Percentiles rank a stretch among this genome's conserved stretches.
These are phyloP conservation scores for Rhabdomys dilectus DNA, from an alignment of 2,113 vertebrate species.

Conservation along the genomic window DNA sequence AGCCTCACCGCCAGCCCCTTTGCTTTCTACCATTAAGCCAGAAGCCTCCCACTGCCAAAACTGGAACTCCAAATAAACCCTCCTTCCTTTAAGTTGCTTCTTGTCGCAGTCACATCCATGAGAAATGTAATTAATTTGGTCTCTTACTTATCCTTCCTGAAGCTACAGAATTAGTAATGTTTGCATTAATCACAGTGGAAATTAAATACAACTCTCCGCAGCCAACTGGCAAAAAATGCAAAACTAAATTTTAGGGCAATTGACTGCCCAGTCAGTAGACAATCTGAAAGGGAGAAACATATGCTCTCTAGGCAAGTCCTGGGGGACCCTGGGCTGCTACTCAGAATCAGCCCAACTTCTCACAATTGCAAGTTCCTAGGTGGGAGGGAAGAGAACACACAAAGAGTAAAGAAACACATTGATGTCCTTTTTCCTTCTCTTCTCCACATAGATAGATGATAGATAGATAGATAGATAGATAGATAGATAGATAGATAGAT, in stretches of 20 bases:
- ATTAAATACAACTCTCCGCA: not conserved
- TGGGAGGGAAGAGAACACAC: not conserved
- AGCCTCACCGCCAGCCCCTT: not conserved
- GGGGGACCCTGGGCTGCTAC: not conserved
- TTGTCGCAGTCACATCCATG: not conserved
- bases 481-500: too few relatives aligned
- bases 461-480: too few relatives aligned
- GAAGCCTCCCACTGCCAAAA: not conserved
- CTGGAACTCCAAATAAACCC: not conserved
- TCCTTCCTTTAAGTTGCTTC: not conserved
- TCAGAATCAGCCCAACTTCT: not conserved
- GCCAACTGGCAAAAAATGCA: not conserved
- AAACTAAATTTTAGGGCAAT: conserved; percentile 37
- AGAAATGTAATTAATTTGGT: not conserved
- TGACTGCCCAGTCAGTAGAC: conserved; percentile 31
- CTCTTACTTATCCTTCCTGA: conserved; percentile 5
- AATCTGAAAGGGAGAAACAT: conserved; percentile 28
- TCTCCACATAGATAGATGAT: not conserved
- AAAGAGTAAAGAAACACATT: not conserved
- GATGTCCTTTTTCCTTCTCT: not conserved
- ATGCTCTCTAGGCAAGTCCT: not conserved
- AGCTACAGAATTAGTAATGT: not conserved
- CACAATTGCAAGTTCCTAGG: conserved; percentile 26
- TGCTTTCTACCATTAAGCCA: not conserved
- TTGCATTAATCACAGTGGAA: not conserved